These are phyloP conservation scores for Metallyticus violacea DNA, from an alignment of 2,888 invertebrate species.

Conservation along the genomic window DNA sequence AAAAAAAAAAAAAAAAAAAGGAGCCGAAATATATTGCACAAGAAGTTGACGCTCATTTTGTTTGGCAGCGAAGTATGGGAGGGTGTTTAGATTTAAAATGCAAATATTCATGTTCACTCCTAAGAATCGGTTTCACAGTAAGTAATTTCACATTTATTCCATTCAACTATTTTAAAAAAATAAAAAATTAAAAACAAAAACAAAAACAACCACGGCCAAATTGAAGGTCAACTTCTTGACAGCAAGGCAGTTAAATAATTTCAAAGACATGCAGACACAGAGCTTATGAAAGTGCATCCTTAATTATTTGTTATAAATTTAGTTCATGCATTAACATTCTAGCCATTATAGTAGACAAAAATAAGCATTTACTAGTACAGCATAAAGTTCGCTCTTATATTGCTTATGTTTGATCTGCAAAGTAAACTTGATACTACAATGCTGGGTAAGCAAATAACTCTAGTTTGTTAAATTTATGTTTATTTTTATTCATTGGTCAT, in stretches of 20 bases:
- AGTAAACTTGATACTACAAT: too few relatives aligned
- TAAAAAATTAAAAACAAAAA: too few relatives aligned
- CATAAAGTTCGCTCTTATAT: neutral
- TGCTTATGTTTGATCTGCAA: neutral
- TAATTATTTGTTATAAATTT: neutral
- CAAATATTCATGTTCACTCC: slow-evolving; percentile 5
- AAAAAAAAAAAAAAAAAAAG: slow-evolving; percentile 17
- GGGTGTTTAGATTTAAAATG: slow-evolving; percentile 26
- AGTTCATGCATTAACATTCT: neutral
- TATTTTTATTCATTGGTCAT: neutral
- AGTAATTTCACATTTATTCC: slow-evolving; percentile 16
- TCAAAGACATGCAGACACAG: slow-evolving; percentile 35
- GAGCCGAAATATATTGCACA: slow-evolving; percentile 45
- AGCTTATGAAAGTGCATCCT: neutral
- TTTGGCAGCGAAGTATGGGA: slow-evolving; percentile 53
- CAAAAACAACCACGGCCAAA: slow-evolving; percentile 84
- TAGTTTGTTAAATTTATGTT: neutral
- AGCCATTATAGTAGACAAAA: neutral
- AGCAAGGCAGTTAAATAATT: slow-evolving; percentile 47
- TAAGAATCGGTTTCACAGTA: slow-evolving; percentile 13
- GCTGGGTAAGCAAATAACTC: neutral
- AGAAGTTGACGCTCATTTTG: slow-evolving; percentile 90
- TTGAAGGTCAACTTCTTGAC: slow-evolving; percentile 96
- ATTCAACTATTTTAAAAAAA: slow-evolving; percentile 37
- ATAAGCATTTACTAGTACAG: neutral